These are phyloP conservation scores for Brachylomia viminalis DNA, from an alignment of 2,888 invertebrate genomes.

Conservation along the genomic window DNA sequence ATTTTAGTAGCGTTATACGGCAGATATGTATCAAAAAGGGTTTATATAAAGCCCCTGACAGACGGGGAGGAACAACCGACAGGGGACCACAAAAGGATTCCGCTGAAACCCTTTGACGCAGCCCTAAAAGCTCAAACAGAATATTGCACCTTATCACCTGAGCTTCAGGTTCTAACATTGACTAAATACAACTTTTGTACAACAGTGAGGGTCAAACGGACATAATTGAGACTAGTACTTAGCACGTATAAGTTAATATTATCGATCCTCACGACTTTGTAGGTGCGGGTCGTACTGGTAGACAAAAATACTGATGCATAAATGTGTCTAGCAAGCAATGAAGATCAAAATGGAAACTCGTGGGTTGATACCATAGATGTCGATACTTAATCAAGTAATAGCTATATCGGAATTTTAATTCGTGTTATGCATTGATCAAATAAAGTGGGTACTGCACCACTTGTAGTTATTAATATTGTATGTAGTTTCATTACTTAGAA, in stretches of 20 bases:
- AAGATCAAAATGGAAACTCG: not conserved
- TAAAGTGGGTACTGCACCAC: not conserved
- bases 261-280: conserved; percentile 1
- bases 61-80: conserved; percentile 1
- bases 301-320: not conserved
- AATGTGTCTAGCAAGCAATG: not conserved
- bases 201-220: not conserved
- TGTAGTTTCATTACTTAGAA: not conserved
- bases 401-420: not conserved
- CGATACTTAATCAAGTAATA: conserved; percentile 17
- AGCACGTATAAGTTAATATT: not conserved
- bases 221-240: conserved; percentile 12
- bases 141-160: conserved; percentile 13
- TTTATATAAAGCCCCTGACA: conserved; percentile 3
- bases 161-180: conserved; percentile 2
- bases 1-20: not conserved
- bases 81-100: conserved; percentile 25
- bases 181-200: not conserved
- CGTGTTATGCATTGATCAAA: not conserved
- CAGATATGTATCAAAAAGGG: conserved; percentile 4
- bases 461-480: not conserved
- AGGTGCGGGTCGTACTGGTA: too few species aligned
- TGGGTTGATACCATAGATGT: not conserved
- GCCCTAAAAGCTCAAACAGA: not conserved
- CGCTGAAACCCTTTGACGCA: conserved; percentile 2